phyloP scores from a whole-genome alignment of 1,140 invertebrate species.

The Berghia stephanieae region DNA sequence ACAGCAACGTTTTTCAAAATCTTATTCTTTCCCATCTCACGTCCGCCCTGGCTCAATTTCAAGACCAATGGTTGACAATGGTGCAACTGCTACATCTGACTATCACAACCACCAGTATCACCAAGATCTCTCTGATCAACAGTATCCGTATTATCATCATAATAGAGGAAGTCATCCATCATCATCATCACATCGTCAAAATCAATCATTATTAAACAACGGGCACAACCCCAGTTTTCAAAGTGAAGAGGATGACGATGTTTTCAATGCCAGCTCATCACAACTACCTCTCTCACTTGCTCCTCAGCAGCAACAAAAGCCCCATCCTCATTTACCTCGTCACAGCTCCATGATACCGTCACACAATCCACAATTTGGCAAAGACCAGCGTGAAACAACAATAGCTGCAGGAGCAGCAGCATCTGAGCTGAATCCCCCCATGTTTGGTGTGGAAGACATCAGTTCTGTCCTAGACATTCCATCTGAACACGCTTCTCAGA shows the following conservation, averaged over 20 bases:
- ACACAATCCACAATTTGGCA: too few species aligned
- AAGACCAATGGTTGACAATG: too few species aligned
- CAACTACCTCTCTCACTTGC: constrained; percentile 12
- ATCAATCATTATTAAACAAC: background rate
- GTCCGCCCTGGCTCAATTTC: too few species aligned
- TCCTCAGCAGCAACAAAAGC: constrained; percentile 12
- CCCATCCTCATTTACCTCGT: constrained; percentile 42
- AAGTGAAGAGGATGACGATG: constrained; percentile 47
- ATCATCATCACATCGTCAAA: background rate
- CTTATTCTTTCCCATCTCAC: constrained; percentile 19
- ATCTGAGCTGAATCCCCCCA: constrained; percentile 25
- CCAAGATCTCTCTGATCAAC: background rate
- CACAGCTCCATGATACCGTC: constrained; percentile 56
- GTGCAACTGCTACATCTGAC: too few species aligned
- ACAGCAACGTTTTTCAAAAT: background rate
- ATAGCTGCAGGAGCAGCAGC: too few species aligned
- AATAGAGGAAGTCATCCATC: background rate
- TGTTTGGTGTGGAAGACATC: constrained; percentile 51
- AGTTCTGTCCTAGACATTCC: constrained; percentile 58
- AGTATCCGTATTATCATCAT: background rate
- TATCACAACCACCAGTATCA: too few species aligned
- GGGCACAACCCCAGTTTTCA: constrained; percentile 42
- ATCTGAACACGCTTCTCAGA: constrained; percentile 30
- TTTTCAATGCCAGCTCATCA: constrained; percentile 36
- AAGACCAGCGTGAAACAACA: too few species aligned